Base-by-base conservation (phyloP, 2,888 invertebrate species). In the Drosophila tripunctata region DNA sequence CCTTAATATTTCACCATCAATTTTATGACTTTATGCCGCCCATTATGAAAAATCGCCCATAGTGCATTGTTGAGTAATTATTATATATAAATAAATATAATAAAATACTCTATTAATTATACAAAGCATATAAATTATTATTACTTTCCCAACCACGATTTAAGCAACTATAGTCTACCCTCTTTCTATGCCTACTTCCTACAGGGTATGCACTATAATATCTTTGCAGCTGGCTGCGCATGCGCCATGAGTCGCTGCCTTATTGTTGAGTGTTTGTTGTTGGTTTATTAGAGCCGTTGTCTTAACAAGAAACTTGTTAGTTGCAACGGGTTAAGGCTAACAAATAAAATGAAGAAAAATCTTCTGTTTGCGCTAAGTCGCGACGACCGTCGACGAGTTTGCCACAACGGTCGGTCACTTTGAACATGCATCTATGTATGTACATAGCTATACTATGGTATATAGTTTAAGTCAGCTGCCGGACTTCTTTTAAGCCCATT, bases 291-390 rank as follows among this genome's bases (percentile, higher is more conserved):
- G 83, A 75, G 63, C 79, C 77, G 77, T 80, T 83, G 83, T 82
- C 76, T 87, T 84, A 87, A 87, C 82, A 68, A 87, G 82, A 84
- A 85, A 85, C 85, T 87, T 84, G 87, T 84, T 84, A 85, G 87
- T 75, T 83, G 87, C 82, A 85, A 72, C 75, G 86, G 85, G 83
- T 77, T 82, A 58, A 63, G 57, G 47, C 74, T 38, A 72, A 60
- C 72, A 67, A 70, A 71, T 50, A 41, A 56, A 48, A 40, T 52
- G 63, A 33, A 35, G 33, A 44, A 62, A 72, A 63, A 65, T 27
- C 27, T 63, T 50, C 44, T 83, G 70, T 87, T 84, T 84, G 63
- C 64, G 17, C 50, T 27, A 6, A 8, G 78, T 70, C 78, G 85
- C 85, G 78, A 78, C 82, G 71, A 78, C 78, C 85, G 78, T 75